Evolutionary conservation across 2,113 vertebrate genomes (phyloP), one percentile per base, ranked within the genome.

Genomic region (Kryptolebias marmoratus): DNA sequence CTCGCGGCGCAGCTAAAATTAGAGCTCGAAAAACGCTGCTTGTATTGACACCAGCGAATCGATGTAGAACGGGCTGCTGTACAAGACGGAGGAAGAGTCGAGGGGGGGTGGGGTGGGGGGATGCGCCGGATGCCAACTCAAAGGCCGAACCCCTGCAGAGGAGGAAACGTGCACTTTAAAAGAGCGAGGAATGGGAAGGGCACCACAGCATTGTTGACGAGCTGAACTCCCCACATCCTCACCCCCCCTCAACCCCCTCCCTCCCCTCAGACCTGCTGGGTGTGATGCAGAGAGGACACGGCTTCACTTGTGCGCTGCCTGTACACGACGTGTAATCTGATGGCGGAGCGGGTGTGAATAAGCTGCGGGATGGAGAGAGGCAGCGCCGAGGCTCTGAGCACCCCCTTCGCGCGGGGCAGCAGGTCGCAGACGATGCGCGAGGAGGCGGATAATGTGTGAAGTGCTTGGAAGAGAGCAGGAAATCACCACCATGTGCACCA

Each of bases 41-140:
- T 74, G 82, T 90, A 90, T 91, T 77, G 84, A 89, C 86, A 85
- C 69, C 73, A 30, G 79, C 6, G 65, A 89, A 91, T 92, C 89
- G 78, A 91, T 90, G 89, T 79, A 86, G 87, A 80, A 72, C 83
- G 68, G 74, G 83, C 82, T 67, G 69, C 82, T 80, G 87, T 81
- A 86, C 87, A 71, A 89, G 86, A 50, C 77, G 6, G 65, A 67
- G 71, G 66, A 70, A 36, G 71, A 61, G 63, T 67, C 32, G 70
- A 15, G 58, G 53, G 57, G 28, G 31, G 45, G 57, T 22, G 31
- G 45, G 49, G 62, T 32, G 32, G 10, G 12, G 47, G 5, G 50
- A 3, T 48, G 57, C 8, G 65, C 13, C 22, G 27, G 75, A 27
- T 81, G 77, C 71, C 76, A 76, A 58, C 83, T 77, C 62, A 62